Base-by-base conservation (phyloP, 1,140 invertebrate species). In the Bombus fervidus region DNA sequence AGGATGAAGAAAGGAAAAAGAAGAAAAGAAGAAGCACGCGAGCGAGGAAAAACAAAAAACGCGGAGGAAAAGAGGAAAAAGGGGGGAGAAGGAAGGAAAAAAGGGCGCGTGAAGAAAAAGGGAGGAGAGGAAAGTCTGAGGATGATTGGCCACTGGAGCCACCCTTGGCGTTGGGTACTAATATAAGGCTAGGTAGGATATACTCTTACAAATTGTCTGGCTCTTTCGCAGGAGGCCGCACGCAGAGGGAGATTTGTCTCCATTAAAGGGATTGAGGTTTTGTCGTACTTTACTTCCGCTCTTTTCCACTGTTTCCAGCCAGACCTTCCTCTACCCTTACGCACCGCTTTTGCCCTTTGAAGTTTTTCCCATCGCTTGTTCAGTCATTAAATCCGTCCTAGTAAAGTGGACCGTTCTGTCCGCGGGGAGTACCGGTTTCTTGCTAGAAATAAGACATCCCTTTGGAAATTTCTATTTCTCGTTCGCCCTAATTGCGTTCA, bases 181-280 rank as follows among this genome's bases (percentile, higher is more conserved):
- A 92, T 92, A 92, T 92, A 89, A 81, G 86, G 84, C 80, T 83
- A 87, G 89, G 87, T 86, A 83, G 89, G 92, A 93, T 93, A 94
- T 93, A 93, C 94, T 93, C 93, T 94, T 94, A 94, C 94, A 95
- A 95, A 95, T 95, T 95, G 94, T 94, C 90, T 77, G 69, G 83
- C 34, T 78, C 73, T 83, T 76, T 82, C 73, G 86, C 83, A 75
- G 83, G 71, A 80, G 86, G 69, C 72, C 53, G 91, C 88, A 90
- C 89, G 88, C 86, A 81, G 82, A 92, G 92, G 83, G 90, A 93
- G 92, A 95, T 94, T 94, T 95, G 94, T 95, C 94, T 94, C 94
- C 93, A 94, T 95, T 95, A 95, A 94, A 94, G 93, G 94, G 93
- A 95, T 95, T 94, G 93, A 94, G 94, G 93, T 95, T 95, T 94